phyloP scores from a whole-genome alignment of 2,888 invertebrate genomes.

The Hypolimnas misippus region DNA sequence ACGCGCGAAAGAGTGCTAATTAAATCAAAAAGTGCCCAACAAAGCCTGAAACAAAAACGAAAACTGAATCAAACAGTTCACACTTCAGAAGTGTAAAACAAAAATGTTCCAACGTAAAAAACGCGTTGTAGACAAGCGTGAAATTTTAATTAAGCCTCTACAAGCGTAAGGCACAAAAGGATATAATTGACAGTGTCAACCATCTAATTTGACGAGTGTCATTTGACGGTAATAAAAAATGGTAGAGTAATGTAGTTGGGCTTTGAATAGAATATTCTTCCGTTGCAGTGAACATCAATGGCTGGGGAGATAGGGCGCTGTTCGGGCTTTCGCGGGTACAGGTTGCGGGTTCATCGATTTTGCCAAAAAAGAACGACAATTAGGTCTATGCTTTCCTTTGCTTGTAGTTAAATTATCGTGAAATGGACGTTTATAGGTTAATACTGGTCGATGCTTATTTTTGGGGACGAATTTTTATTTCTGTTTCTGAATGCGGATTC shows the following conservation, averaged over 20 bases:
- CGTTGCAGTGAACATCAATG: slow-evolving; percentile 64
- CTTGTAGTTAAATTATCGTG: neutral
- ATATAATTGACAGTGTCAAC: slow-evolving; percentile 71
- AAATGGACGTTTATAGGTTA: neutral
- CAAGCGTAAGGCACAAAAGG: slow-evolving; percentile 62
- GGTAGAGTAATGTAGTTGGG: slow-evolving; percentile 54
- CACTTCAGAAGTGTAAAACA: slow-evolving; percentile 81
- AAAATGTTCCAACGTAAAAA: slow-evolving; percentile 51
- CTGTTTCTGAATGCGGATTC: too few species aligned
- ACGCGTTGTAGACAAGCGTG: slow-evolving; percentile 61
- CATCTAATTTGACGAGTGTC: slow-evolving; percentile 75
- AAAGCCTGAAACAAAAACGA: slow-evolving; percentile 53
- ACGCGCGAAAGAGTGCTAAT: slow-evolving; percentile 52
- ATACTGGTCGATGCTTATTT: neutral
- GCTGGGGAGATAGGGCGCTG: slow-evolving; percentile 42
- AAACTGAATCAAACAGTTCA: slow-evolving; percentile 66
- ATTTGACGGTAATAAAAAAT: slow-evolving; percentile 62
- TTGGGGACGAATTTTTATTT: neutral
- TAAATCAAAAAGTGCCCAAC: slow-evolving; percentile 63
- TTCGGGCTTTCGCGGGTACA: slow-evolving; percentile 41
- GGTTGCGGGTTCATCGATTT: slow-evolving; percentile 41
- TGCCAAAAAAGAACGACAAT: slow-evolving; percentile 29
- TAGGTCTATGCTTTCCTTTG: neutral
- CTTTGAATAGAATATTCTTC: slow-evolving; percentile 66
- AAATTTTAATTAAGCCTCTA: slow-evolving; percentile 81